These are phyloP conservation scores for Smittia aterrima DNA, from an alignment of 2,888 invertebrate species.

Conservation along the genomic window DNA sequence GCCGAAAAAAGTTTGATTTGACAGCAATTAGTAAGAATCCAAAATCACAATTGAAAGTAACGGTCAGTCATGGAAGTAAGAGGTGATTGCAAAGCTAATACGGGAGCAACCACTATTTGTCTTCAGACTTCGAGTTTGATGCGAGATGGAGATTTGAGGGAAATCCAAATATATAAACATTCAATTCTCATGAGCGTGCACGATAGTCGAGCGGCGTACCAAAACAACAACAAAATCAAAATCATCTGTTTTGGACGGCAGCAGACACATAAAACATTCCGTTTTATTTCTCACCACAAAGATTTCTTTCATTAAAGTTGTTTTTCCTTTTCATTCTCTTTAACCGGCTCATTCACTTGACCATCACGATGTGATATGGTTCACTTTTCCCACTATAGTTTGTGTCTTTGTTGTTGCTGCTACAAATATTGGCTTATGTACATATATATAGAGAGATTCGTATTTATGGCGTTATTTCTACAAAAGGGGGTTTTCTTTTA, in stretches of 20 bases:
- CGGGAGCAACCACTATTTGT: constrained; percentile 35
- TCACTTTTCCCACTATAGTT: constrained; percentile 38
- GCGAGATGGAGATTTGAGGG: constrained; percentile 14
- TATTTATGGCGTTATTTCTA: constrained; percentile 33
- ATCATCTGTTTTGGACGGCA: constrained; percentile 41
- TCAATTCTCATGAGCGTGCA: constrained; percentile 41
- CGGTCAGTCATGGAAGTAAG: background rate
- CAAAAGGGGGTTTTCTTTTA: constrained; percentile 14
- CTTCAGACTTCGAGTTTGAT: constrained; percentile 37
- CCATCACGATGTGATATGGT: constrained; percentile 41
- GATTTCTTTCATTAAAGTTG: constrained; percentile 42
- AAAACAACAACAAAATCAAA: constrained; percentile 37
- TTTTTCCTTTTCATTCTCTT: constrained; percentile 42
- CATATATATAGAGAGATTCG: background rate
- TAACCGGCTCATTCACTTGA: constrained; percentile 42
- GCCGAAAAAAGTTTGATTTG: background rate
- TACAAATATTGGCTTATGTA: constrained; percentile 34
- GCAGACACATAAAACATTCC: constrained; percentile 42
- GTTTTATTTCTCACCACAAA: constrained; percentile 41
- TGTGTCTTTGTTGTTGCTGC: constrained; percentile 50
- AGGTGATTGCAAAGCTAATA: background rate
- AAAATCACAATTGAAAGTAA: background rate
- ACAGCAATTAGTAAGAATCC: background rate
- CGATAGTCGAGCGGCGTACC: constrained; percentile 20
- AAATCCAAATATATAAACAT: constrained; percentile 36